Base-by-base conservation (phyloP, 1,140 invertebrate genomes). In the Pentalonia nigronervosa region DNA sequence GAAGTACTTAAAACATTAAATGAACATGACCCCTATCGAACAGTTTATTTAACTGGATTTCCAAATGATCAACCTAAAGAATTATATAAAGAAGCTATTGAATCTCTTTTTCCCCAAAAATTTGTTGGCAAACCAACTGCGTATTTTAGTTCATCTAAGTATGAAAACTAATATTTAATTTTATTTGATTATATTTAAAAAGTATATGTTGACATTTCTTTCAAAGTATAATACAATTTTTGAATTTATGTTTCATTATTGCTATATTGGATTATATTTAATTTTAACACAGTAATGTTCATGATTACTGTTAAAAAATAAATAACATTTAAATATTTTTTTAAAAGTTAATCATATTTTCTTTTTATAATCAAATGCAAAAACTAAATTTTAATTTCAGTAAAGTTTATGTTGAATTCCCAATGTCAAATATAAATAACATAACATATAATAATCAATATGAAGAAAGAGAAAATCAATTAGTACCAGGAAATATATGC, bases 1-100 rank as follows among this genome's bases (percentile, higher is more conserved):
- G 95, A 96, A 1, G 96, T 97, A 1, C 95, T 97, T 0, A 96
- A 96, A 93, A 94, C 95, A 0, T 95, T 99, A 0, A 96, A 95
- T 45, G 97, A 97, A 1, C 95, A 97, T 30, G 96, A 99, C 95
- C 98, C 98, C 0, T 96, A 96, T 56, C 96, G 96, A 47, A 98
- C 98, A 0, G 97, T 99, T 3, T 97, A 97, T 95, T 96, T 99
- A 87, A 94, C 97, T 95, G 96, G 97, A 47, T 96, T 97, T 94
- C 97, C 97, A 36, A 93, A 95, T 1, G 95, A 96, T 2, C 97
- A 97, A 94, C 97, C 98, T 30, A 97, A 97, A 9, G 95, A 96
- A 56, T 94, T 99, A 21, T 99, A 98, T 94, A 95, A 96, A 0
- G 94, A 96, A 20, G 94, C 95, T 8, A 96, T 98, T 47, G 96